Conservation (phyloP, 1,140 invertebrate species). For the Oryctes rhinoceros region DNA sequence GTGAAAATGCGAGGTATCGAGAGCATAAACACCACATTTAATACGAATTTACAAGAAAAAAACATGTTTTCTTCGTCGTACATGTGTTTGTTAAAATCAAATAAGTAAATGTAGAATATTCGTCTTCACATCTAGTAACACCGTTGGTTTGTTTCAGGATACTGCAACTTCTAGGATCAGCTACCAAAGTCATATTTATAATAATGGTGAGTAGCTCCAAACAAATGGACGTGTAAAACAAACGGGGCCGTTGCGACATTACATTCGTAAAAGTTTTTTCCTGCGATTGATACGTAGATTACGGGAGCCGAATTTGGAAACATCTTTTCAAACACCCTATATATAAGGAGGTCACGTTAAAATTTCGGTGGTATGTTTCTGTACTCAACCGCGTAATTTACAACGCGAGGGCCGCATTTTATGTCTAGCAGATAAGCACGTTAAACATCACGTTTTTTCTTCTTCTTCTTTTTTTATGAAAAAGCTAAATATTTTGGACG, state of each 20-base stretch:
- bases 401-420: not conserved
- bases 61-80: too few relatives aligned
- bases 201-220: not conserved
- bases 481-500: not conserved
- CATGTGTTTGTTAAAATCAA: too few relatives aligned
- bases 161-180: constrained; percentile 35
- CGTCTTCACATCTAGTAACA: too few relatives aligned
- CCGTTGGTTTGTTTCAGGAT: not conserved
- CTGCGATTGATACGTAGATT: too few relatives aligned
- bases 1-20: too few relatives aligned
- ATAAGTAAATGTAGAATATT: too few relatives aligned
- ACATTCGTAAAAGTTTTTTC: too few relatives aligned
- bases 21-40: too few relatives aligned
- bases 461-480: not conserved
- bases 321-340: not conserved
- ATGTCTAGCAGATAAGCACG: constrained; percentile 7
- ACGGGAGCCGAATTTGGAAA: not conserved
- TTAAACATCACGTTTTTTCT: not conserved
- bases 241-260: not conserved
- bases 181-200: constrained; percentile 28
- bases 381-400: not conserved
- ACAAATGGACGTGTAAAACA: too few relatives aligned
- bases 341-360: not conserved
- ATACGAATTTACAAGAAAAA: too few relatives aligned
- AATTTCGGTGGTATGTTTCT: not conserved